phyloP scores from a whole-genome alignment of 2,888 invertebrate species.

The Phasia obesa region DNA sequence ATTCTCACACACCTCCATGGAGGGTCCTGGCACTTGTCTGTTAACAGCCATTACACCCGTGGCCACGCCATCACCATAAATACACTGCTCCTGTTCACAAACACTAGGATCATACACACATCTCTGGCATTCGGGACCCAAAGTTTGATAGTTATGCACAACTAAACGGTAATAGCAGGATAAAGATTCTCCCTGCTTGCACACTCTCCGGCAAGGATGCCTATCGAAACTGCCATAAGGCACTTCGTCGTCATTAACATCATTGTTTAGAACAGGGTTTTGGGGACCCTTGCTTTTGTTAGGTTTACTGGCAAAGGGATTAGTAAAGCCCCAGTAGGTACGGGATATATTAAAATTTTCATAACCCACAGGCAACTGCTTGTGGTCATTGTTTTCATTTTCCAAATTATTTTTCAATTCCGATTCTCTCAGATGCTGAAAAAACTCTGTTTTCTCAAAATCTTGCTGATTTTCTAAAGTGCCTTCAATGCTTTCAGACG shows the following conservation, averaged over 20 bases:
- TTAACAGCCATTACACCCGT: slow-evolving; percentile 79
- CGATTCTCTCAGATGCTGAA: slow-evolving; percentile 16
- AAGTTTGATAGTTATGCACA: slow-evolving; percentile 78
- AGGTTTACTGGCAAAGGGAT: slow-evolving; percentile 15
- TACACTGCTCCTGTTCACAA: slow-evolving; percentile 77
- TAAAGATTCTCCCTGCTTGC: slow-evolving; percentile 76
- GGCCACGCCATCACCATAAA: slow-evolving; percentile 79
- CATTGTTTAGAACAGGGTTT: slow-evolving; percentile 2
- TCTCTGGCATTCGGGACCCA: slow-evolving; percentile 78
- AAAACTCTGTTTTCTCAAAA: slow-evolving; percentile 17
- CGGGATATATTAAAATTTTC: slow-evolving; percentile 51
- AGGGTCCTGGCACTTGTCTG: slow-evolving; percentile 79
- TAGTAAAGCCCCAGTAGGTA: slow-evolving; percentile 56
- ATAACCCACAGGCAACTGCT: slow-evolving; percentile 29
- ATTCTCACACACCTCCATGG: slow-evolving; percentile 79
- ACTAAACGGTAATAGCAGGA: slow-evolving; percentile 79
- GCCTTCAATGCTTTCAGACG: neutral
- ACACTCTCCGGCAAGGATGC: slow-evolving; percentile 79
- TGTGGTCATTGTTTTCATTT: neutral
- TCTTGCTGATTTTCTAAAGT: neutral
- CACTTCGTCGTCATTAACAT: slow-evolving; percentile 35
- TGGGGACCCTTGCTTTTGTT: slow-evolving; percentile 17
- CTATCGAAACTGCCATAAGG: slow-evolving; percentile 71
- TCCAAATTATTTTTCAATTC: slow-evolving; percentile 38
- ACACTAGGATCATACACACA: slow-evolving; percentile 76